Evolutionary conservation across 1,140 invertebrate genomes (phyloP), one percentile per base, ranked within the genome.

Genomic region (Aphelenchoides fujianensis): DNA sequence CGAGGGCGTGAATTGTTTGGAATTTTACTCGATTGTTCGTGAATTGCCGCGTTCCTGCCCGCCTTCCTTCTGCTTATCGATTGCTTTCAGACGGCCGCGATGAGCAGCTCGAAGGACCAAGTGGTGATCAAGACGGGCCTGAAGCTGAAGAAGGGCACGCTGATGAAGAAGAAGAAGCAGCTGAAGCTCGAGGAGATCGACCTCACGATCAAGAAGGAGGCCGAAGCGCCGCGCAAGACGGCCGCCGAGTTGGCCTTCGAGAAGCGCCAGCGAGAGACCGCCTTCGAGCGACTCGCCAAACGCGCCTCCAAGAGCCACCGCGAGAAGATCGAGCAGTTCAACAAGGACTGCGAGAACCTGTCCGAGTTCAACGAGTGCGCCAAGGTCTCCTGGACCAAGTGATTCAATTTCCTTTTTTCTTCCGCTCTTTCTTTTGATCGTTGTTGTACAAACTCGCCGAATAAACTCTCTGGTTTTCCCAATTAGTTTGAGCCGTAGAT

Each of bases 341-440:
- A 83, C 69, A 75, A 82, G 63, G 73, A 83, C 28, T 76, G 84
- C 79, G 76, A 77, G 16, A 76, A 84, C 36, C 66, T 84, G 12
- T 82, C 81, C 28, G 82, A 83, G 59, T 84, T 83, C 70, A 84
- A 83, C 68, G 83, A 83, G 63, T 82, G 84, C 73, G 83, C 81
- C 19, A 83, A 83, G 67, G 82, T 83, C 23, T 81, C 79, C 32
- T 81, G 79, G 79, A 81, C 79, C 12, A 81, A 81, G 55, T 81
- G 73, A 79, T 31, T n/a, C 3, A 37, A 16, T 48, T 35, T 68
- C n/a, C n/a, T 48, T 48, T 48, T 48, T 48, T 48, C 41, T 48
- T 16, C n/a, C n/a, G n/a, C n/a, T n/a, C n/a, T n/a, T 31, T 34
- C 34, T 30, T 9, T 1, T 31, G 7, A 28, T 63, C 19, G 3